These are phyloP conservation scores for Cephus sareptanus DNA, from an alignment of 2,888 invertebrate genomes.

Conservation along the genomic window DNA sequence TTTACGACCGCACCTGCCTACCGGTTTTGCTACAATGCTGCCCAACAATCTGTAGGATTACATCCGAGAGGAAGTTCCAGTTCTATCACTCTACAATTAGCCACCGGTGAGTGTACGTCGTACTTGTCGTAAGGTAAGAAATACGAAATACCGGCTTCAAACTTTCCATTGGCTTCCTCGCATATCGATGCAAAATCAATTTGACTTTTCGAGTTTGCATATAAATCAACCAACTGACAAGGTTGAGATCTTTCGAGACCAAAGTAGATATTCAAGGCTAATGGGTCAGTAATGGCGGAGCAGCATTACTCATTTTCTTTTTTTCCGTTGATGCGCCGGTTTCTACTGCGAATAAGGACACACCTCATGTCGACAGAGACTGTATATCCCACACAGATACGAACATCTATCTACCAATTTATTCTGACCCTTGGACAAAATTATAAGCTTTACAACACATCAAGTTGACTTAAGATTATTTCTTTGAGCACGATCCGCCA, in stretches of 20 bases:
- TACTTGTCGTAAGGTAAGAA: slow-evolving; percentile 27
- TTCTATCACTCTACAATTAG: slow-evolving; percentile 34
- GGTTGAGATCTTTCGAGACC: not conserved
- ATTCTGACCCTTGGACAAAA: not conserved
- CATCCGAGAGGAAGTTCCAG: slow-evolving; percentile 25
- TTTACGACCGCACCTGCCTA: not conserved
- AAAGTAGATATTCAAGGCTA: slow-evolving; percentile 2
- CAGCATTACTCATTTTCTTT: not conserved
- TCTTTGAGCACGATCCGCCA: slow-evolving; percentile 1
- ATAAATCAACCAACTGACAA: not conserved
- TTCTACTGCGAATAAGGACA: not conserved
- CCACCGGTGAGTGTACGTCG: slow-evolving; percentile 31
- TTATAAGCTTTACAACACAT: not conserved
- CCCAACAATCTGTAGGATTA: slow-evolving; percentile 28
- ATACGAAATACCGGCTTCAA: not conserved
- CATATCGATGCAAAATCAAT: not conserved
- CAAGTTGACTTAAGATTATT: not conserved
- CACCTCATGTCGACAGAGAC: not conserved
- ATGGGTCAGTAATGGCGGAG: slow-evolving; percentile 6
- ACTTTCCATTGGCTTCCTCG: not conserved
- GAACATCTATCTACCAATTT: not conserved
- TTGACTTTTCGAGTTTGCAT: not conserved
- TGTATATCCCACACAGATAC: not conserved
- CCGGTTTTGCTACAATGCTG: not conserved
- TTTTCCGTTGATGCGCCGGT: not conserved